These are phyloP conservation scores for Sturmia bella DNA, from an alignment of 2,888 invertebrate species.

Conservation along the genomic window DNA sequence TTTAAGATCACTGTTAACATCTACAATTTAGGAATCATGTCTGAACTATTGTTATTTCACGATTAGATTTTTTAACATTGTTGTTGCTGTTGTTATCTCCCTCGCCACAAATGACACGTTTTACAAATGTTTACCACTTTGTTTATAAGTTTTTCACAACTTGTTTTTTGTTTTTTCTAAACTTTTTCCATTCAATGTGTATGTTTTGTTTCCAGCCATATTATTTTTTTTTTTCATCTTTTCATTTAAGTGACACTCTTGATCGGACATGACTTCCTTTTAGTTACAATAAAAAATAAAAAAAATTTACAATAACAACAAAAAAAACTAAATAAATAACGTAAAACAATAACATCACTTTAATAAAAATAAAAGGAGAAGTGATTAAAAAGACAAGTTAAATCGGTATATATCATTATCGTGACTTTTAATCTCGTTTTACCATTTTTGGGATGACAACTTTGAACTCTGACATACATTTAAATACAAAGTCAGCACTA, in stretches of 20 bases:
- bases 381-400: slow-evolving; percentile 55
- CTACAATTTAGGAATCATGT: slow-evolving; percentile 55
- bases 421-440: slow-evolving; percentile 73
- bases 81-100: slow-evolving; percentile 47
- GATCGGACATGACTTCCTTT: slow-evolving; percentile 64
- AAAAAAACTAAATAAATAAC: not conserved
- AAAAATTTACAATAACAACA: too few relatives aligned
- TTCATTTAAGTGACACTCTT: slow-evolving; percentile 47
- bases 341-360: slow-evolving; percentile 16
- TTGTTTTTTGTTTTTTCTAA: slow-evolving; percentile 10
- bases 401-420: slow-evolving; percentile 73
- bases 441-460: slow-evolving; percentile 62
- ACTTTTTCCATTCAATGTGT: slow-evolving; percentile 4
- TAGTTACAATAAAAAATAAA: slow-evolving; percentile 18
- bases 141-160: slow-evolving; percentile 46
- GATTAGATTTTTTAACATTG: slow-evolving; percentile 53
- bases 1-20: slow-evolving; percentile 45
- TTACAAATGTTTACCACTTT: slow-evolving; percentile 67
- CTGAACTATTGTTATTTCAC: slow-evolving; percentile 69
- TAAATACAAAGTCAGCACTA: slow-evolving; percentile 6
- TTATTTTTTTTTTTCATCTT: not conserved
- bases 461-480: slow-evolving; percentile 63
- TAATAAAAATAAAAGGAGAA: slow-evolving; percentile 39
- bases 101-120: slow-evolving; percentile 61
- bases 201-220: not conserved